Evolutionary conservation across 2,797 vertebrate species (phyloP).

Genomic region (Phataginus tricuspis): DNA sequence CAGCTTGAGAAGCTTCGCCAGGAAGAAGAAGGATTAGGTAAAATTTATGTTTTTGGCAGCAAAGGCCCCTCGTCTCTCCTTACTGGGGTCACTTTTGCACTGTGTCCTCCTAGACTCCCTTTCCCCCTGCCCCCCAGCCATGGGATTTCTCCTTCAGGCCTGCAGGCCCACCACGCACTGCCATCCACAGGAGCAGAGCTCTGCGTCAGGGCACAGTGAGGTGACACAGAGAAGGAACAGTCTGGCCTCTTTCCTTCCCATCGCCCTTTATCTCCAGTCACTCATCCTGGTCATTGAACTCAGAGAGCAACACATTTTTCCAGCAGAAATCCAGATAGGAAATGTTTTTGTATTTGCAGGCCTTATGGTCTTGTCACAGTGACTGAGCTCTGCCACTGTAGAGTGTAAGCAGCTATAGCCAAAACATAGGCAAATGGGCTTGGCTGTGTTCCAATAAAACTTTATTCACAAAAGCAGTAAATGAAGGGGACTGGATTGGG

Average conservation of each 20-base stretch:
- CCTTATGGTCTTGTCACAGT: not conserved
- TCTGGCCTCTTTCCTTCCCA: not conserved
- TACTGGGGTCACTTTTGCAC: not conserved
- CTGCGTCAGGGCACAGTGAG: not conserved
- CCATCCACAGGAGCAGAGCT: not conserved
- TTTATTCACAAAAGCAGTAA: slow-evolving; percentile 53
- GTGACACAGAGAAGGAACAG: not conserved
- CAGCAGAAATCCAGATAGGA: not conserved
- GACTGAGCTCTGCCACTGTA: not conserved
- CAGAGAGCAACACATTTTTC: not conserved
- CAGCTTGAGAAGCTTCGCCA: fast-evolving
- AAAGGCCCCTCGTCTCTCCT: not conserved
- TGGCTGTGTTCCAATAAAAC: slow-evolving; percentile 40
- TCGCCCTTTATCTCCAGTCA: not conserved
- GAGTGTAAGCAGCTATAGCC: not conserved
- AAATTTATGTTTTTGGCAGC: too few relatives aligned
- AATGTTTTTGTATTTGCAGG: not conserved
- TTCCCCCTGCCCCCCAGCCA: not conserved
- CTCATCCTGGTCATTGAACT: not conserved
- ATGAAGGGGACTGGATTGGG: not conserved
- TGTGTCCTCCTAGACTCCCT: not conserved
- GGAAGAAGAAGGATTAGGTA: fast-evolving
- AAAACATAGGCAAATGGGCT: not conserved
- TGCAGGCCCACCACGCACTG: not conserved
- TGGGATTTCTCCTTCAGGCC: not conserved